A percentile compares a stretch with the other conserved stretches of the same genome.
Conservation (phyloP, 2,888 invertebrate species). For the Branchellion lobata region DNA sequence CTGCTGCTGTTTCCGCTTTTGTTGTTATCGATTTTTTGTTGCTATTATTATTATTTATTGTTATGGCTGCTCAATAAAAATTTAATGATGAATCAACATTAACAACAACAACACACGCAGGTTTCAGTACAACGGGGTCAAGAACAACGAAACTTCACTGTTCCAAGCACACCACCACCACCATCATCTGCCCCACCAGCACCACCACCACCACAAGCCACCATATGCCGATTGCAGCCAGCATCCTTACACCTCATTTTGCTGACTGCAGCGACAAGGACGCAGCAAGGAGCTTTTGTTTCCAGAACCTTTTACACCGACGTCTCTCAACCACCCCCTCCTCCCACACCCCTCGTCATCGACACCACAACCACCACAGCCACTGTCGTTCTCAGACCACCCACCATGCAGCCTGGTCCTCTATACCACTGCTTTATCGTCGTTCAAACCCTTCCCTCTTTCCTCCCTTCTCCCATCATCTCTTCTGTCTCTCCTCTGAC, state of each 20-base stretch:
- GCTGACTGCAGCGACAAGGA: slow-evolving; percentile 48
- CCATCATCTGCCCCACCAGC: too few species aligned
- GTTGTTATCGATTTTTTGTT: background rate
- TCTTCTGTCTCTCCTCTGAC: slow-evolving; percentile 57
- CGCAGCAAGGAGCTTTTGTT: slow-evolving; percentile 67
- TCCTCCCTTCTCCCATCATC: too few species aligned
- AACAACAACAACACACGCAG: too few species aligned
- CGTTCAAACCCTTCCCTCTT: too few species aligned
- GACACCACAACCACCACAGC: slow-evolving; percentile 69
- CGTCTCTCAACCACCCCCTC: slow-evolving; percentile 72
- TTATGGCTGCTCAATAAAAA: too few species aligned
- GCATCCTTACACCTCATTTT: slow-evolving; percentile 68
- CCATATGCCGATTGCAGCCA: slow-evolving; percentile 72
- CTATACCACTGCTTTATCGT: slow-evolving; percentile 73
- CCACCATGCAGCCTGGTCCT: slow-evolving; percentile 77
- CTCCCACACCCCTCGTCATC: slow-evolving; percentile 70
- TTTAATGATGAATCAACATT: too few species aligned
- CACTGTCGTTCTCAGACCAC: slow-evolving; percentile 70
- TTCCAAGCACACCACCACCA: too few species aligned
- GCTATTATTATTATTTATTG: background rate
- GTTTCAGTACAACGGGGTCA: too few species aligned
- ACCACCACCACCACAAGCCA: slow-evolving; percentile 62
- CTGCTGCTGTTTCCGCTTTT: too few species aligned
- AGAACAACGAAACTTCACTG: too few species aligned
- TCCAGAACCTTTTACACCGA: slow-evolving; percentile 70